Evolutionary conservation across 2,888 invertebrate genomes (phyloP), one percentile per base, ranked within the genome.

Genomic region (Anaspis maculata): DNA sequence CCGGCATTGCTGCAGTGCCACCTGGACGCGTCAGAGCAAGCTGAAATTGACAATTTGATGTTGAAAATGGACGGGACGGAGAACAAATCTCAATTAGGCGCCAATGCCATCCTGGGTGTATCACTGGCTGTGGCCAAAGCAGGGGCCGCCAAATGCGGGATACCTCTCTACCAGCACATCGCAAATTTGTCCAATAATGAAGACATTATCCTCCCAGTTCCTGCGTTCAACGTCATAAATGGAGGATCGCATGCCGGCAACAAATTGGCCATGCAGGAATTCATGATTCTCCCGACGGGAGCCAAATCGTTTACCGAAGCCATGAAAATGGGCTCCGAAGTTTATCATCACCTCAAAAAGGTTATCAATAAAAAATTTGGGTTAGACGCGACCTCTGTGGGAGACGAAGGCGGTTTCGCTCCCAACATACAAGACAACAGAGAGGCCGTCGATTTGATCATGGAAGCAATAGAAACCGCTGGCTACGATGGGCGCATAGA

Each of bases 181-280:
- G 97, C 97, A 40, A 91, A 96, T 61, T 74, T 98, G 58, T 88
- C 97, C 49, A 94, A 92, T 46, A 92, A 90, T 59, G 75, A 71
- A 43, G 73, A 91, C 21, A 85, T 98, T 54, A 79, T 97, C 39
- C 73, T 99, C 39, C 98, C 98, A 3, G 90, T 91, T 2, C 98
- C 98, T 25, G 95, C 96, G 25, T 95, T 99, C 70, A 98, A 98
- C 62, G 96, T 96, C 11, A 98, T 99, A 70, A 99, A 98, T 59
- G 98, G 98, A 45, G 98, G 98, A 32, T 90, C 90, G 27, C 97
- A 98, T 60, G 97, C 98, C 51, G 98, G 97, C 48, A 99, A 99
- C 72, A 96, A 95, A 65, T 70, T 92, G 50, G 90, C 91, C 42
- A 91, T 92, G 90, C 92, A 91, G 55, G 64, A 64, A 46, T 64